Percentiles rank a stretch among this genome's conserved stretches.
Evolutionary conservation across 2,797 vertebrate species (phyloP).

Genomic region (Labeo calbasu): DNA sequence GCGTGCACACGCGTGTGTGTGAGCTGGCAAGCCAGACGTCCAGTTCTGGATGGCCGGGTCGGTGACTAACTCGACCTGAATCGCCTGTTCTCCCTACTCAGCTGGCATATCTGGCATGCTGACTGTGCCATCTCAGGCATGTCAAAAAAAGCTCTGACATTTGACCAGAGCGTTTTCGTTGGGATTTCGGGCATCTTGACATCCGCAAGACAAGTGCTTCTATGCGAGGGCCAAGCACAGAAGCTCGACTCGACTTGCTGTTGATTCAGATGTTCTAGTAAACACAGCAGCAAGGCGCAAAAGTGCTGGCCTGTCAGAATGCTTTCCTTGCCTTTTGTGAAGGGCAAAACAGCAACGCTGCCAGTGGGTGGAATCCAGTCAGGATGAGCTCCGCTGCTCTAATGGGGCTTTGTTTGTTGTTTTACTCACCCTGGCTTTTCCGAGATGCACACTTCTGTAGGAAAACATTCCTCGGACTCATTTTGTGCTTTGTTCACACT

Average conservation of each 20-base stretch:
- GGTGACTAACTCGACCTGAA: conserved; percentile 24
- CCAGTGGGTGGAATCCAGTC: conserved; percentile 44
- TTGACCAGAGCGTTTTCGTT: not conserved
- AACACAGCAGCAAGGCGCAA: conserved; percentile 49
- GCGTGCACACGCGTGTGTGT: not conserved
- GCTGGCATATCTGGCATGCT: conserved; percentile 26
- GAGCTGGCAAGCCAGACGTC: not conserved
- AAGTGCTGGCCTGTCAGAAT: conserved; percentile 57
- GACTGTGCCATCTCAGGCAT: conserved; percentile 31
- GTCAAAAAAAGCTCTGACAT: conserved; percentile 28
- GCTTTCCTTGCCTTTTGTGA: conserved; percentile 51
- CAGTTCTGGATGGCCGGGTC: conserved; percentile 30
- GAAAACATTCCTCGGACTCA: conserved; percentile 55
- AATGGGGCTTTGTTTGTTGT: conserved; percentile 54
- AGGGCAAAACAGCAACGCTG: conserved; percentile 48
- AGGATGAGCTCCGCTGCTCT: conserved; percentile 34
- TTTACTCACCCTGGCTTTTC: conserved; percentile 51
- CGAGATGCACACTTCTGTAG: conserved; percentile 50
- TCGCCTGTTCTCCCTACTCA: not conserved
- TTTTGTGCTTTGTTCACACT: conserved; percentile 51
- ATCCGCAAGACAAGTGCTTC: conserved; percentile 13
- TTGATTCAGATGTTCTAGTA: conserved; percentile 53
- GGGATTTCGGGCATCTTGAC: conserved; percentile 17
- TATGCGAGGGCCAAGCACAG: conserved; percentile 2
- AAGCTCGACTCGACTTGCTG: conserved; percentile 21